These are phyloP conservation scores for Itoplectis maculator DNA, from an alignment of 2,888 invertebrate genomes.

Conservation along the genomic window DNA sequence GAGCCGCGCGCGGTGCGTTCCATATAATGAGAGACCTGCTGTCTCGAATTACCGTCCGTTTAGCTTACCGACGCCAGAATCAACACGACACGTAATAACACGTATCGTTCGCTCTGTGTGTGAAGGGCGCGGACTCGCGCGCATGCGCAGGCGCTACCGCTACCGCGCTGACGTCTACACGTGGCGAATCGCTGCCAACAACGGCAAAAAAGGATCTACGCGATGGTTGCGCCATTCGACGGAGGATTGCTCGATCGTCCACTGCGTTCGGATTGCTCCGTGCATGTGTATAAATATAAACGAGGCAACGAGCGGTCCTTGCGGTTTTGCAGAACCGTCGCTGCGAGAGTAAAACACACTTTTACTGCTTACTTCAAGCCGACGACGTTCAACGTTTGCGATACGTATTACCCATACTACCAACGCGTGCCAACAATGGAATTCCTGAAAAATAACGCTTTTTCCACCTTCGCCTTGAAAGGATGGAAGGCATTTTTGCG, in stretches of 20 bases:
- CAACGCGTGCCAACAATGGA: constrained; percentile 1
- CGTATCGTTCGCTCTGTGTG: constrained; percentile 43
- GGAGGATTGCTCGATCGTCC: constrained; percentile 24
- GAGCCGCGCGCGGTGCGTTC: constrained; percentile 18
- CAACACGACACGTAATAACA: constrained; percentile 54
- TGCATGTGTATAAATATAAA: not conserved
- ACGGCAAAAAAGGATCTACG: constrained; percentile 16
- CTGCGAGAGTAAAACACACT: not conserved
- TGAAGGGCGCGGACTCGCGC: constrained; percentile 33
- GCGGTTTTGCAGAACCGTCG: constrained; percentile 15
- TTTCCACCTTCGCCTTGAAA: constrained; percentile 32
- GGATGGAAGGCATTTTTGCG: not conserved
- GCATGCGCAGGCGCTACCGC: not conserved
- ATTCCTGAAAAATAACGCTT: constrained; percentile 25
- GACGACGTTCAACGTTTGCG: constrained; percentile 1
- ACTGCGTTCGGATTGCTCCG: not conserved
- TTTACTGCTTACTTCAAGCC: not conserved
- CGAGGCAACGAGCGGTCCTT: constrained; percentile 18
- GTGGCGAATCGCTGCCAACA: constrained; percentile 11
- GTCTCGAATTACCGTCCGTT: constrained; percentile 48
- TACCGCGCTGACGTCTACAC: constrained; percentile 6
- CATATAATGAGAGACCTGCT: constrained; percentile 49
- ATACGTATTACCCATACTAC: too few relatives aligned
- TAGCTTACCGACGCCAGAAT: constrained; percentile 41
- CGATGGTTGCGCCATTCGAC: constrained; percentile 26